These are phyloP conservation scores for Intellagama lesueurii DNA, from an alignment of 2,797 vertebrate genomes.

Conservation along the genomic window DNA sequence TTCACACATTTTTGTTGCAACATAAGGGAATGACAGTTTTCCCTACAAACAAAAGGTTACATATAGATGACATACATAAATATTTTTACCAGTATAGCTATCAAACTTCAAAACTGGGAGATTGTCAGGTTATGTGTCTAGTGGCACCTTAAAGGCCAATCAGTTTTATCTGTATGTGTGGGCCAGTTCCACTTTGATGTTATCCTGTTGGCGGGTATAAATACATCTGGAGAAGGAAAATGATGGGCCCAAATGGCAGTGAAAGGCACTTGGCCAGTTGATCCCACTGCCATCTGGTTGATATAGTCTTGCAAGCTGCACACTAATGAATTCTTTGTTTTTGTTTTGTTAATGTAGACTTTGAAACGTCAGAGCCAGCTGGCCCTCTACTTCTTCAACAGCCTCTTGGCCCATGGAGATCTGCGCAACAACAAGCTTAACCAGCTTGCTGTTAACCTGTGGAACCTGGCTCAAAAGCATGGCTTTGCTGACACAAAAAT, in stretches of 20 bases:
- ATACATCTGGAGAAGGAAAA: background rate
- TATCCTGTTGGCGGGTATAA: background rate
- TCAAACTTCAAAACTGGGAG: background rate
- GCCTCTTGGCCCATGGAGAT: constrained; percentile 90
- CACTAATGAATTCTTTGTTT: background rate
- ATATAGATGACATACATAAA: background rate
- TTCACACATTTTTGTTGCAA: background rate
- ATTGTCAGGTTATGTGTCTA: background rate
- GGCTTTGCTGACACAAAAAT: constrained; percentile 90
- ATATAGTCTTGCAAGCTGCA: background rate
- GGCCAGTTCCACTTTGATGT: background rate
- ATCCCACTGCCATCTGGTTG: too few relatives aligned
- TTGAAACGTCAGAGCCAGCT: constrained; percentile 87
- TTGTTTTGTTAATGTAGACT: constrained; percentile 67
- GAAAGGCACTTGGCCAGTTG: background rate
- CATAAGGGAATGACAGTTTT: background rate
- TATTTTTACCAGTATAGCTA: background rate
- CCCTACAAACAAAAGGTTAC: background rate
- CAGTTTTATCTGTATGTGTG: background rate
- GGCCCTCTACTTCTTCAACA: constrained; percentile 90
- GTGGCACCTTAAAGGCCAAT: background rate
- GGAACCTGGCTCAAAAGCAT: constrained; percentile 96
- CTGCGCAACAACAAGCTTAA: constrained; percentile 94
- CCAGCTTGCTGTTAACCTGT: constrained; percentile 93
- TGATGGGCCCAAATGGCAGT: background rate